phyloP scores from a whole-genome alignment of 2,113 vertebrate genomes.

The Alethe diademata region DNA sequence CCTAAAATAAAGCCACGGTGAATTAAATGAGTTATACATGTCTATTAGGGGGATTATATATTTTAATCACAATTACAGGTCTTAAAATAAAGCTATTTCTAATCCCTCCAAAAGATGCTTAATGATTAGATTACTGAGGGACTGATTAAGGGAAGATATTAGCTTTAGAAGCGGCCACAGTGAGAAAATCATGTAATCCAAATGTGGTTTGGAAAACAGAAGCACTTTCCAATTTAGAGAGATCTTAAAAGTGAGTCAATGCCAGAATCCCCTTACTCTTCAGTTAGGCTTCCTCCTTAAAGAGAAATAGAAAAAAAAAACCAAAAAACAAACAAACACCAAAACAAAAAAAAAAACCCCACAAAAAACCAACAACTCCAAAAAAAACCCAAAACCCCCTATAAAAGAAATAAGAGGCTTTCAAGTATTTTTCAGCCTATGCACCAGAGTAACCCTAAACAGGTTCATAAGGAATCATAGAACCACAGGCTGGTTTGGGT shows the following conservation, averaged over 20 bases:
- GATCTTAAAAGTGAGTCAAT: background rate
- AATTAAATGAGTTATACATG: constrained; percentile 19
- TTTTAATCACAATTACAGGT: constrained; percentile 61
- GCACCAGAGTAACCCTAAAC: background rate
- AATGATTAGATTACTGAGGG: constrained; percentile 52
- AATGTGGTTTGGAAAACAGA: background rate
- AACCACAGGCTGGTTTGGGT: background rate
- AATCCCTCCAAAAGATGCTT: constrained; percentile 64
- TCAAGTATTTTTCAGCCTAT: background rate
- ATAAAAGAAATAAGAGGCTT: background rate
- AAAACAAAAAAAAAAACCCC: background rate
- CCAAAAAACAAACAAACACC: no score
- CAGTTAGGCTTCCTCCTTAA: background rate
- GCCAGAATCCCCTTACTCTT: background rate
- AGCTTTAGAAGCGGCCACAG: constrained; percentile 27
- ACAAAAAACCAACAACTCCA: background rate
- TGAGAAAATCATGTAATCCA: constrained; percentile 28
- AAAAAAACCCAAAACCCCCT: no score
- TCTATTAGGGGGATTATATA: constrained; percentile 35
- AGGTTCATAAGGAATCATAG: background rate
- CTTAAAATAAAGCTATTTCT: constrained; percentile 60
- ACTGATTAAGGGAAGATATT: constrained; percentile 43
- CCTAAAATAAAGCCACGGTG: constrained; percentile 12
- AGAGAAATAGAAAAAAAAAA: background rate
- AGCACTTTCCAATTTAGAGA: background rate